Evolutionary conservation across 1,140 invertebrate genomes (phyloP).

Genomic region (Antheraea mylitta): DNA sequence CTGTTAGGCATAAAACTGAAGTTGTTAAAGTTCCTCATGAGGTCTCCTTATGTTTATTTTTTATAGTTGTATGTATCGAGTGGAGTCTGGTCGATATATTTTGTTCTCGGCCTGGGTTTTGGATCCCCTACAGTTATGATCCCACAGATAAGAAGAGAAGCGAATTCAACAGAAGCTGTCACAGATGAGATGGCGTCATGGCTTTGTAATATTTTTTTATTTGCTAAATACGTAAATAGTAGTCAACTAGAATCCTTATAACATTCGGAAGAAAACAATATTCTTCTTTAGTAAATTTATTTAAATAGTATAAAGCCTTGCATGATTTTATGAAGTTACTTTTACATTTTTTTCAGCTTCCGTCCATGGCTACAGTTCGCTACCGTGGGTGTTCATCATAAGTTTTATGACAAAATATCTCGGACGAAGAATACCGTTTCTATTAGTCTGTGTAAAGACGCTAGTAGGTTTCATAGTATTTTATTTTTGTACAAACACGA

Average conservation of each 20-base stretch:
- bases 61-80: conserved; percentile 31
- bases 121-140: conserved; percentile 31
- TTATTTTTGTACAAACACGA: no score
- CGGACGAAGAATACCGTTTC: conserved; percentile 25
- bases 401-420: no score
- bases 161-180: conserved; percentile 21
- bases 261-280: no score
- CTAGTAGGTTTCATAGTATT: conserved; percentile 18
- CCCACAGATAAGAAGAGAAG: conserved; percentile 24
- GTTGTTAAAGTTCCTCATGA: no score
- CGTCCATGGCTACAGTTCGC: conserved; percentile 1
- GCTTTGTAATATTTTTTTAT: conserved; percentile 12
- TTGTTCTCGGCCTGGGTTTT: conserved; percentile 24
- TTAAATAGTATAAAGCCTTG: no score
- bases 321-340: no score
- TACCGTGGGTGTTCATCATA: conserved; percentile 23
- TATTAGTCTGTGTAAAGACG: conserved; percentile 7
- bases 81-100: conserved; percentile 22
- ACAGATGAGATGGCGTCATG: conserved; percentile 26
- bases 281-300: no score
- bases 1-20: no score
- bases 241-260: no score
- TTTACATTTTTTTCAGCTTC: conserved; percentile 32
- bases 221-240: no score
- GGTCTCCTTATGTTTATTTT: background rate